These are phyloP conservation scores for Stegodyphus mimosarum DNA, from an alignment of 1,140 invertebrate genomes.

Conservation along the genomic window DNA sequence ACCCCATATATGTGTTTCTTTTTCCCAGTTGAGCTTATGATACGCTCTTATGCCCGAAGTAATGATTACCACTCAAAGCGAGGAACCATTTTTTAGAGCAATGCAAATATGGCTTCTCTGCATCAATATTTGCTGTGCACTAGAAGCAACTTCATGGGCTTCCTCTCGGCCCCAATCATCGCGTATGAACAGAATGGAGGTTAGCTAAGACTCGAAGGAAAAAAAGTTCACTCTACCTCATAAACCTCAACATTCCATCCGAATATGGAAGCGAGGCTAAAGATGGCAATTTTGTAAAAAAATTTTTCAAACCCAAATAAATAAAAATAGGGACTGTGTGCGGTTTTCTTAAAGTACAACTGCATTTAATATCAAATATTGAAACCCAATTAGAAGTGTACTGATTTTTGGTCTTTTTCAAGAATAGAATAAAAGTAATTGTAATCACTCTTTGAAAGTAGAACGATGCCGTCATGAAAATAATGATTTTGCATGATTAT, in stretches of 20 bases:
- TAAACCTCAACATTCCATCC: background rate
- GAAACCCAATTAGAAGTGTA: too few relatives aligned
- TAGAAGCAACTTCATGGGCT: slow-evolving; percentile 49
- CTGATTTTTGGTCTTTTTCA: too few relatives aligned
- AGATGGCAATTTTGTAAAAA: background rate
- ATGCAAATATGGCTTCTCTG: slow-evolving; percentile 53
- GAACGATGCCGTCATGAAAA: too few relatives aligned
- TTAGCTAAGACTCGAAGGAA: background rate
- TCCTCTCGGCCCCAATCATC: slow-evolving; percentile 17
- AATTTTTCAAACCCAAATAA: too few relatives aligned
- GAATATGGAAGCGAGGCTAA: background rate
- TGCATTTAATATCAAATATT: too few relatives aligned
- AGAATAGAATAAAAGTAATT: too few relatives aligned
- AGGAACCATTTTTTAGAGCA: slow-evolving; percentile 24
- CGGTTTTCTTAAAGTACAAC: too few relatives aligned
- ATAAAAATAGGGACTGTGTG: too few relatives aligned
- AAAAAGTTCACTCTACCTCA: background rate
- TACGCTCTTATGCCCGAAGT: slow-evolving; percentile 4
- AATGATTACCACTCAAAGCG: slow-evolving; percentile 37
- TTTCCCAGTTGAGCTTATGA: slow-evolving; percentile 10
- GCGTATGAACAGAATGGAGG: background rate
- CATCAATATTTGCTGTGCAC: slow-evolving; percentile 53
- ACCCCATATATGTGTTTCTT: background rate
- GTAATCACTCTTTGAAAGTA: too few relatives aligned
- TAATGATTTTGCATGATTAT: too few relatives aligned